Percentiles rank a stretch among this genome's conserved stretches.
Conservation (phyloP, 2,888 invertebrate species). For the Perizoma flavofasciatum region DNA sequence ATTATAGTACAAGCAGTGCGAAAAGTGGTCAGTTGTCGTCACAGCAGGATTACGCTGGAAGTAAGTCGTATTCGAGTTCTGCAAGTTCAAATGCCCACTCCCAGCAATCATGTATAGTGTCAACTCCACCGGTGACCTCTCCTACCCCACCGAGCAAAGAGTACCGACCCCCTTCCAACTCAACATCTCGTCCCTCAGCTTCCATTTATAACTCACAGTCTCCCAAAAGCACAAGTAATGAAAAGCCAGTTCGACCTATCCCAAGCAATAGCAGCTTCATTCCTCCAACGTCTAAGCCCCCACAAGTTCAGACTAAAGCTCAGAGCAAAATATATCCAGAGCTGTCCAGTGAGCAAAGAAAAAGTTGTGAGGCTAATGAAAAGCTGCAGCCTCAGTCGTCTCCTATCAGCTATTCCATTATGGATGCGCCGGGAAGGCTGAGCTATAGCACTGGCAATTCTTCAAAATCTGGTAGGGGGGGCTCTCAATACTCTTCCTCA, state of each 20-base stretch:
- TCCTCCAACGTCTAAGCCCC: slow-evolving; percentile 79
- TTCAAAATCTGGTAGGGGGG: slow-evolving; percentile 76
- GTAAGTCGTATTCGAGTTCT: slow-evolving; percentile 85
- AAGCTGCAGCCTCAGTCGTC: slow-evolving; percentile 85
- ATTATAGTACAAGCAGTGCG: slow-evolving; percentile 83
- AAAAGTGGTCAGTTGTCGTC: slow-evolving; percentile 81
- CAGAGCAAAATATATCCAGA: slow-evolving; percentile 92
- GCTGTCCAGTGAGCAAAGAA: slow-evolving; percentile 79
- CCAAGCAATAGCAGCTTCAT: slow-evolving; percentile 76
- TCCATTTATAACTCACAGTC: slow-evolving; percentile 74
- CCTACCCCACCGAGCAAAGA: slow-evolving; percentile 84
- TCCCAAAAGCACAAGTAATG: slow-evolving; percentile 65
- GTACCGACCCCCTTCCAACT: slow-evolving; percentile 84
- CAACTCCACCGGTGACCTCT: slow-evolving; percentile 84
- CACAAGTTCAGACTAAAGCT: slow-evolving; percentile 88
- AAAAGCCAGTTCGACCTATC: slow-evolving; percentile 65
- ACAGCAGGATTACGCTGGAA: slow-evolving; percentile 83
- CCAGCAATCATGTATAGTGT: slow-evolving; percentile 89
- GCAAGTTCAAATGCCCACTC: slow-evolving; percentile 84
- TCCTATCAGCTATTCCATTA: slow-evolving; percentile 90
- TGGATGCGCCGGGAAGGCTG: slow-evolving; percentile 87
- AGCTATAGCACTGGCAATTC: slow-evolving; percentile 84
- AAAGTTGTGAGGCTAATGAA: slow-evolving; percentile 82
- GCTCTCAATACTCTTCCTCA: slow-evolving; percentile 79
- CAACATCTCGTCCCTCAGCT: slow-evolving; percentile 73